phyloP scores from a whole-genome alignment of 2,797 vertebrate species.

The Fringilla coelebs region DNA sequence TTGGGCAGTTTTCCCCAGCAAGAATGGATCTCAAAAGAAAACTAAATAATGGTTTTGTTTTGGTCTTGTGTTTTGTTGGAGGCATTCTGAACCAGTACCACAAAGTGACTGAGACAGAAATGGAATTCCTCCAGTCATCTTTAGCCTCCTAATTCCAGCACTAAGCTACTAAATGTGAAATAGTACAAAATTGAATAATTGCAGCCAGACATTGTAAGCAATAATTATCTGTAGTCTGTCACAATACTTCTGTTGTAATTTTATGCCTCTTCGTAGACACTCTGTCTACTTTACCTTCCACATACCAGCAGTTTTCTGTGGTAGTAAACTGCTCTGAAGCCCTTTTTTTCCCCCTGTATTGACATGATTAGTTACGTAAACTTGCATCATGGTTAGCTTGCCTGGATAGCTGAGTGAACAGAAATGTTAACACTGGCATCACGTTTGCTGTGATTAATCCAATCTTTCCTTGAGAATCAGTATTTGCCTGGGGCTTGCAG shows the following conservation, averaged over 20 bases:
- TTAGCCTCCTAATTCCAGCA: background rate
- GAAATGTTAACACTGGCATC: conserved; percentile 3
- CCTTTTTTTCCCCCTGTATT: rapidly evolving
- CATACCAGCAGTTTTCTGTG: background rate
- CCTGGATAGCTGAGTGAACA: background rate
- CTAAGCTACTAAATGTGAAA: background rate
- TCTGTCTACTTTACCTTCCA: background rate
- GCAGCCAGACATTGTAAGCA: background rate
- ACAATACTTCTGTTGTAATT: conserved; percentile 22
- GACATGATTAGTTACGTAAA: background rate
- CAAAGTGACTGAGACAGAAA: background rate
- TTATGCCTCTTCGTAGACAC: background rate
- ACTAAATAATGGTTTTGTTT: background rate
- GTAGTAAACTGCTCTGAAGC: background rate
- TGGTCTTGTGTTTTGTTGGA: background rate
- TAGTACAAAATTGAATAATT: background rate
- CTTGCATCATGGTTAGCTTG: background rate
- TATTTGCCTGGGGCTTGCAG: conserved; percentile 21
- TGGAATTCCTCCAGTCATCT: background rate
- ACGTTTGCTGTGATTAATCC: conserved; percentile 46
- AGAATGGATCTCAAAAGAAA: background rate
- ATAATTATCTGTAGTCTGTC: conserved; percentile 18
- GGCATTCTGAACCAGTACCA: background rate
- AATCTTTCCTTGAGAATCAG: background rate
- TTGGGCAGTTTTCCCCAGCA: background rate